Percentiles rank a stretch among this genome's conserved stretches.
Evolutionary conservation across 1,140 invertebrate species (phyloP).

Genomic region (Maconellicoccus hirsutus): DNA sequence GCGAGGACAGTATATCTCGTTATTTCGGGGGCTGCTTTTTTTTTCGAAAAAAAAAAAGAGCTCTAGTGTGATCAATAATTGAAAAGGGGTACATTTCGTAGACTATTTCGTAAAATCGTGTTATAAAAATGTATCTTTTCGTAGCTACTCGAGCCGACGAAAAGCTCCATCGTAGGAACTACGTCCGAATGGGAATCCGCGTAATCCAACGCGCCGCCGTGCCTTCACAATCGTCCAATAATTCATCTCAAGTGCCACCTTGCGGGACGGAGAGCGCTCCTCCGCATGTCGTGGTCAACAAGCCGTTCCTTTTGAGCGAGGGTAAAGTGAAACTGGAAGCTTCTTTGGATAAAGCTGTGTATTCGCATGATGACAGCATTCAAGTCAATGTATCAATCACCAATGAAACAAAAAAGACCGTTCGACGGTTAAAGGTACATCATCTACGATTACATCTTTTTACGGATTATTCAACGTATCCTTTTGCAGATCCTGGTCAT

Average conservation of each 20-base stretch:
- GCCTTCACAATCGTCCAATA: conserved; percentile 35
- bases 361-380: conserved; percentile 84
- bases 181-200: conserved; percentile 71
- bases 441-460: not conserved
- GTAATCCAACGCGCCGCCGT: conserved; percentile 48
- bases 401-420: conserved; percentile 91
- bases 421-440: conserved; percentile 78
- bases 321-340: conserved; percentile 69
- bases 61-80: not conserved
- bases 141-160: conserved; percentile 62
- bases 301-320: conserved; percentile 48
- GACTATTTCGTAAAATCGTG: no score
- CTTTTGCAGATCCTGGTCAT: conserved; percentile 63
- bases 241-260: conserved; percentile 27
- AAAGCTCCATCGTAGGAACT: conserved; percentile 56
- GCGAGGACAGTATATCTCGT: not conserved
- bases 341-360: conserved; percentile 83
- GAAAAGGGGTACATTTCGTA: not conserved
- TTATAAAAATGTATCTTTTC: no score
- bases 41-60: not conserved
- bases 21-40: not conserved
- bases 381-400: conserved; percentile 73
- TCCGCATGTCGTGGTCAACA: conserved; percentile 43
- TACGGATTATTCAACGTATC: not conserved
- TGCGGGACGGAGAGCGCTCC: conserved; percentile 21